Percentiles rank a stretch among this genome's conserved stretches.
phyloP scores from a whole-genome alignment of 2,888 invertebrate genomes.

The Pasiphila rectangulata region DNA sequence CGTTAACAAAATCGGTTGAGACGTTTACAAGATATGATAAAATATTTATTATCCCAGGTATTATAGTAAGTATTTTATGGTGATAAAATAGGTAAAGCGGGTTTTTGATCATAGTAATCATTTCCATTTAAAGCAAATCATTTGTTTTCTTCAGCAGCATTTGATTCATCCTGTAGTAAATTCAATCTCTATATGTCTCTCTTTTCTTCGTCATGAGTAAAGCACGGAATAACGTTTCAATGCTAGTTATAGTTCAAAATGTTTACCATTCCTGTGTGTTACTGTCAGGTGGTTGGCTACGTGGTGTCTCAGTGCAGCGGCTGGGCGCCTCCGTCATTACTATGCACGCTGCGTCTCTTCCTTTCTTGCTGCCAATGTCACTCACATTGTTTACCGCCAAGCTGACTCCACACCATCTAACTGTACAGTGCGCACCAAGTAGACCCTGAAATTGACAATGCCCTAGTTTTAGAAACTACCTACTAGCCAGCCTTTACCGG shows the following conservation, averaged over 20 bases:
- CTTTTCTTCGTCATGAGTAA: too few species aligned
- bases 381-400: conserved; percentile 66
- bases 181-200: too few species aligned
- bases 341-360: conserved; percentile 70
- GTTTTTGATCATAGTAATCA: too few species aligned
- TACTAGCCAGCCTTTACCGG: conserved; percentile 50
- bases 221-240: too few species aligned
- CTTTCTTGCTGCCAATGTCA: conserved; percentile 77
- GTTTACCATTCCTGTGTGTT: conserved; percentile 24
- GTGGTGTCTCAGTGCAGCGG: conserved; percentile 36
- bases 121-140: too few species aligned
- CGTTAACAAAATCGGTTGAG: too few species aligned
- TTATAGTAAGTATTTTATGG: too few species aligned
- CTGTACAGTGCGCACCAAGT: conserved; percentile 62
- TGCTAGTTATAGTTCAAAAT: conserved; percentile 10
- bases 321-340: conserved; percentile 54
- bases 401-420: conserved; percentile 56
- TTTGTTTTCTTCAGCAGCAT: too few species aligned
- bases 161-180: too few species aligned
- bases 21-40: too few species aligned
- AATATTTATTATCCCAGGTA: too few species aligned
- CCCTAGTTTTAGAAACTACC: conserved; percentile 58
- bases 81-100: too few species aligned
- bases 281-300: conserved; percentile 31
- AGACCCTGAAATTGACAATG: conserved; percentile 79